phyloP scores from a whole-genome alignment of 1,140 invertebrate genomes.

The Ostrea denselamellosa region DNA sequence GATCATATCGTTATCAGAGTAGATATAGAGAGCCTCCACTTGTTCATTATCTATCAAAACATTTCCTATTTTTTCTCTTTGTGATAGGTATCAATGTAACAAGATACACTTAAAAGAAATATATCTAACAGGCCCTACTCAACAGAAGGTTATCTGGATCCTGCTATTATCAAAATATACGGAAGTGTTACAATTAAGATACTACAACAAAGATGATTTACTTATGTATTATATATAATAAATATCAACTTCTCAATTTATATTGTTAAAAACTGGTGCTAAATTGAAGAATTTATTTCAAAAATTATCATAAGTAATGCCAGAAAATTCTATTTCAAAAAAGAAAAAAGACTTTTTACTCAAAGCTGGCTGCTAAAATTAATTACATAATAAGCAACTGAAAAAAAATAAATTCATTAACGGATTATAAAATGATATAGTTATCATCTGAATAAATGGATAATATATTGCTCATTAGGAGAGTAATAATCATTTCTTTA shows the following conservation, averaged over 20 bases:
- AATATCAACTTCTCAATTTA: neutral
- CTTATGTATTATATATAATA: slow-evolving; percentile 12
- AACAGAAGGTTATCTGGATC: slow-evolving; percentile 28
- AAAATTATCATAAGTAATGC: no score
- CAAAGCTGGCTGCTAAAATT: no score
- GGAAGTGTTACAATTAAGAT: slow-evolving; percentile 13
- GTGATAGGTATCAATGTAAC: slow-evolving; percentile 2
- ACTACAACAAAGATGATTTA: slow-evolving; percentile 23
- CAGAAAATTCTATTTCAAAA: no score
- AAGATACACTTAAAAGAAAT: slow-evolving; percentile 9
- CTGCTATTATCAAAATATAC: slow-evolving; percentile 20
- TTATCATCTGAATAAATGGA: neutral
- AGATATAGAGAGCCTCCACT: neutral
- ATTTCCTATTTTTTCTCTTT: neutral
- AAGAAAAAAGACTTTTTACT: no score
- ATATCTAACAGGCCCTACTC: neutral
- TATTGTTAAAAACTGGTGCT: neutral
- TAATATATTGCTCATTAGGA: neutral
- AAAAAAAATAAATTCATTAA: no score
- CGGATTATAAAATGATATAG: neutral
- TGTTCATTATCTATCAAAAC: neutral
- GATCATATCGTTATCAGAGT: neutral
- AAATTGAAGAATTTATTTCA: no score
- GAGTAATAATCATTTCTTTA: neutral
- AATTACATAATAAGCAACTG: no score